These are phyloP conservation scores for Pollimyrus isidori DNA, from an alignment of 2,113 vertebrate genomes.

Conservation along the genomic window DNA sequence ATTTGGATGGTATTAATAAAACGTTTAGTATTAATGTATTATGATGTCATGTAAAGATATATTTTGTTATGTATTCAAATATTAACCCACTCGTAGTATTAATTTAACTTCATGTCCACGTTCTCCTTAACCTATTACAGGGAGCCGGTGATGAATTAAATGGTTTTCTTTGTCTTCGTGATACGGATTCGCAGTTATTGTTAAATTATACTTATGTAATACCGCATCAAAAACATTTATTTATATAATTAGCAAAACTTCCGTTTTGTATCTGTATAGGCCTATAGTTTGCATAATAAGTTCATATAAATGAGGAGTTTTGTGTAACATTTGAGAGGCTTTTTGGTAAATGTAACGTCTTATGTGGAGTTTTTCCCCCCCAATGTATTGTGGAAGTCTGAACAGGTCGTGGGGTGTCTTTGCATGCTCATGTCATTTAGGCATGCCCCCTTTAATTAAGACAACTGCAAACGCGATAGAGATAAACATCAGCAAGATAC, in stretches of 20 bases:
- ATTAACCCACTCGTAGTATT: background rate
- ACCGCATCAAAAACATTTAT: background rate
- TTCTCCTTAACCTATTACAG: background rate
- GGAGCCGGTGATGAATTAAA: background rate
- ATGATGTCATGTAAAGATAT: background rate
- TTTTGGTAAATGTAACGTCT: background rate
- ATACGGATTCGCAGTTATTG: background rate
- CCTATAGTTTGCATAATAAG: background rate
- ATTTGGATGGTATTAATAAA: background rate
- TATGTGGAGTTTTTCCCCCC: background rate
- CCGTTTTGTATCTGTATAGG: background rate
- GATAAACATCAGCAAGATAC: background rate
- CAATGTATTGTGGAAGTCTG: background rate
- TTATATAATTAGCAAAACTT: background rate
- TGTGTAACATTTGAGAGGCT: background rate
- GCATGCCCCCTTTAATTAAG: background rate
- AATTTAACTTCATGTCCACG: background rate
- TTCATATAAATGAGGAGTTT: background rate
- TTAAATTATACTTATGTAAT: background rate
- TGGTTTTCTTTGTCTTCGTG: background rate
- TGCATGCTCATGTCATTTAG: background rate
- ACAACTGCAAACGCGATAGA: background rate
- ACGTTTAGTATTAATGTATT: background rate
- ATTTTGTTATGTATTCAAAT: background rate
- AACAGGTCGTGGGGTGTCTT: background rate